Conservation (phyloP, 2,797 vertebrate genomes). For the Ficedula albicollis region DNA sequence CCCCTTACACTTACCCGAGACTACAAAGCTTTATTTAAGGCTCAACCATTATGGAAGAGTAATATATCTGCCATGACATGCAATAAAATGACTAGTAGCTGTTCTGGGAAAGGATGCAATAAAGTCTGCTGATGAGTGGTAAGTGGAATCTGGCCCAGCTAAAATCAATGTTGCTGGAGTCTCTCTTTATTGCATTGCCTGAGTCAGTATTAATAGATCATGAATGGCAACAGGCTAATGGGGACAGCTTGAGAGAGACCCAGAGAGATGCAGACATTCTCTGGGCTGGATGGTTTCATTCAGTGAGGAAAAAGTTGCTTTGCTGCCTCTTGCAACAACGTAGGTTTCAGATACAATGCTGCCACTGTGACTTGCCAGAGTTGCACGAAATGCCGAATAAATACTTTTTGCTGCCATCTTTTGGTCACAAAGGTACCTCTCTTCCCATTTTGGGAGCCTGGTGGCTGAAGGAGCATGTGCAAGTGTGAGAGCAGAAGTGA, state of each 20-base stretch:
- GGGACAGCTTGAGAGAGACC: neutral
- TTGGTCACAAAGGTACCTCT: constrained; percentile 40
- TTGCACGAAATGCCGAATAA: neutral
- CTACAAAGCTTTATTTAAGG: constrained; percentile 62
- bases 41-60: constrained; percentile 47
- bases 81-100: constrained; percentile 68
- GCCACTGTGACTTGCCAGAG: neutral
- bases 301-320: neutral
- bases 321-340: neutral
- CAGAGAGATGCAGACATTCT: neutral
- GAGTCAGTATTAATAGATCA: constrained; percentile 68
- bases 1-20: neutral
- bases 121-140: constrained; percentile 66
- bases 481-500: neutral
- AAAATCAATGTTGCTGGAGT: constrained; percentile 70
- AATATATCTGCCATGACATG: constrained; percentile 62
- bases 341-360: neutral
- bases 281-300: neutral
- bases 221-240: constrained; percentile 61
- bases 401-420: constrained; percentile 68
- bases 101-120: constrained; percentile 72
- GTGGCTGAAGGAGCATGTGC: constrained; percentile 28
- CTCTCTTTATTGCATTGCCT: constrained; percentile 61
- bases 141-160: constrained; percentile 67
- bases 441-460: neutral